These are phyloP conservation scores for Ahaetulla prasina DNA, from an alignment of 2,113 vertebrate genomes.

Conservation along the genomic window DNA sequence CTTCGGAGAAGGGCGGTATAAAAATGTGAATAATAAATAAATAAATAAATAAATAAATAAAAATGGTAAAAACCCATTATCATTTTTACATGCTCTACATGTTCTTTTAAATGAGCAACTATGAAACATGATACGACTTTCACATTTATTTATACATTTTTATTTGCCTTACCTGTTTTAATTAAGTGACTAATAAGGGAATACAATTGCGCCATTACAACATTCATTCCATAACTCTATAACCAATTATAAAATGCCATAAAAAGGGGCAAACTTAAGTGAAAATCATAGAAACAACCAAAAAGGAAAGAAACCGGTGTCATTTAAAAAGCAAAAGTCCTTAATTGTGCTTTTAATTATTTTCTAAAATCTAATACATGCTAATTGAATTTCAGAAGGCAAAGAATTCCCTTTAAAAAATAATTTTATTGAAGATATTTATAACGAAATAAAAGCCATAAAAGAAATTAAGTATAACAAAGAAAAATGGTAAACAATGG, in stretches of 20 bases:
- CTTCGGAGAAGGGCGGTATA: no score
- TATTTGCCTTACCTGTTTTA: neutral
- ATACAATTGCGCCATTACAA: neutral
- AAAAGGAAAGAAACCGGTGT: neutral
- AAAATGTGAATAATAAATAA: no score
- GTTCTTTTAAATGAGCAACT: neutral
- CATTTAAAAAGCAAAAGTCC: neutral
- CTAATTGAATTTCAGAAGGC: neutral
- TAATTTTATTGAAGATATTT: neutral
- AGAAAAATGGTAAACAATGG: neutral
- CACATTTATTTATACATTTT: neutral
- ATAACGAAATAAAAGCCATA: neutral
- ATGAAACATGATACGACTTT: neutral
- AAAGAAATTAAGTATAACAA: neutral
- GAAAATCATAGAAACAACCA: neutral
- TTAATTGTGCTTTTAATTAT: neutral
- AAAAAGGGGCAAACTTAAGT: neutral
- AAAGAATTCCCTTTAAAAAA: neutral
- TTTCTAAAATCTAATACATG: neutral
- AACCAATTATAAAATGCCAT: neutral
- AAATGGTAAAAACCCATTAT: neutral
- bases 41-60: no score
- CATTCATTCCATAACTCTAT: neutral
- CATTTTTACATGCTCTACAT: neutral
- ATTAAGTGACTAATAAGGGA: neutral